Percentiles rank a stretch among this genome's conserved stretches.
phyloP scores from a whole-genome alignment of 2,888 invertebrate species.

The Caradrina clavipalpis region DNA sequence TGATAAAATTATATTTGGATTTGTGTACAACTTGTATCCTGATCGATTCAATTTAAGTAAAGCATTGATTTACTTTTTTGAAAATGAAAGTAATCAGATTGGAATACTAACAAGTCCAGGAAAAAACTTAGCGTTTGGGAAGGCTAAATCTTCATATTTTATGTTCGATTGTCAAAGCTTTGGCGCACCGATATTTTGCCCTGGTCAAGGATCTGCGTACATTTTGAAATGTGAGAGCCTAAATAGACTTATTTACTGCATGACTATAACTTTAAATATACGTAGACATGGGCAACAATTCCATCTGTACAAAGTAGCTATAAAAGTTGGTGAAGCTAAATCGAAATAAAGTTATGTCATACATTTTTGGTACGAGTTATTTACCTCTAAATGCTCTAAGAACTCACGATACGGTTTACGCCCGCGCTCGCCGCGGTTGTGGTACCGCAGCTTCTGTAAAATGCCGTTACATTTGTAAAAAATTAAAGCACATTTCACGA shows the following conservation, averaged over 20 bases:
- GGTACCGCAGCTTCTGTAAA: too few species aligned
- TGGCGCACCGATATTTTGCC: conserved; percentile 91
- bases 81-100: conserved; percentile 84
- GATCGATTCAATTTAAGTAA: conserved; percentile 92
- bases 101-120: conserved; percentile 91
- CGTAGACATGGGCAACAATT: conserved; percentile 90
- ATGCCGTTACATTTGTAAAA: too few species aligned
- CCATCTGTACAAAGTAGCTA: conserved; percentile 82
- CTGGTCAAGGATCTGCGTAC: conserved; percentile 91
- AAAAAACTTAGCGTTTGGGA: conserved; percentile 90
- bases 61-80: conserved; percentile 91
- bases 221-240: conserved; percentile 91
- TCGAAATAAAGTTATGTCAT: conserved; percentile 15
- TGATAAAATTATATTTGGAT: conserved; percentile 91
- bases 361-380: neutral
- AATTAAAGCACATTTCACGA: too few species aligned
- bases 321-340: conserved; percentile 74
- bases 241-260: conserved; percentile 92
- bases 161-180: conserved; percentile 93
- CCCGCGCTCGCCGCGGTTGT: too few species aligned
- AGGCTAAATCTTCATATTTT: conserved; percentile 90
- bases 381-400: neutral
- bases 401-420: too few species aligned
- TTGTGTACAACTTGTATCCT: conserved; percentile 90
- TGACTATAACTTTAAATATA: conserved; percentile 91